phyloP scores from a whole-genome alignment of 2,888 invertebrate genomes.

The Eubasilissa splendida region DNA sequence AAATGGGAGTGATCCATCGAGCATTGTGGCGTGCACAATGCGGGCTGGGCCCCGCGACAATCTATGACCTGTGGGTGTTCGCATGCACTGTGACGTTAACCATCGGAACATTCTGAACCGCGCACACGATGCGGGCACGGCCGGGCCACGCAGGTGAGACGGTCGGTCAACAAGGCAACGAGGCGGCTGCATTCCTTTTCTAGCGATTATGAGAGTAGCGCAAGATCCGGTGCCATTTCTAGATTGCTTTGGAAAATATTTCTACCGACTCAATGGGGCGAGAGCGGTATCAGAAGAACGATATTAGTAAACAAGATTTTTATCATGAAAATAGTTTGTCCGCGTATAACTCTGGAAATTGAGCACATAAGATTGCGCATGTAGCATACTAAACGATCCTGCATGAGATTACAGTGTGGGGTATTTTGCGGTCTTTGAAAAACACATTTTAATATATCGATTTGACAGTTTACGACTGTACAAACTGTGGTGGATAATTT shows the following conservation, averaged over 20 bases:
- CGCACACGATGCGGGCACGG: not conserved
- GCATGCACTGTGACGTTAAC: not conserved
- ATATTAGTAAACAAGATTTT: not conserved
- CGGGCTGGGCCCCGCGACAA: conserved; percentile 22
- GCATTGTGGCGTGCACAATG: not conserved
- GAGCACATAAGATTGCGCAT: too few species aligned
- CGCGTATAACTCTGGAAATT: too few species aligned
- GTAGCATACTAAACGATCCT: too few species aligned
- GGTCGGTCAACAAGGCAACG: conserved; percentile 1
- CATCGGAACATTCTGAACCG: not conserved
- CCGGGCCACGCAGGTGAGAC: conserved; percentile 5
- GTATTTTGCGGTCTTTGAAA: not conserved
- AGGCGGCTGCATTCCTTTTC: conserved; percentile 24
- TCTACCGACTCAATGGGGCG: not conserved
- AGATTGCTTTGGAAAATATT: conserved; percentile 5
- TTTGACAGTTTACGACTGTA: too few species aligned
- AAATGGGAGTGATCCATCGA: not conserved
- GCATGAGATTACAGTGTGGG: too few species aligned
- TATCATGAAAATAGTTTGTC: too few species aligned
- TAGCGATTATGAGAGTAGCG: conserved; percentile 2
- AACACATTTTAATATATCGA: not conserved
- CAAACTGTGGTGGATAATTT: too few species aligned
- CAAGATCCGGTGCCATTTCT: conserved; percentile 4
- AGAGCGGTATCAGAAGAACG: not conserved
- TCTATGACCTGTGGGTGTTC: conserved; percentile 5